Conservation (phyloP, 2,797 vertebrate species). For the Sebastes dallii region DNA sequence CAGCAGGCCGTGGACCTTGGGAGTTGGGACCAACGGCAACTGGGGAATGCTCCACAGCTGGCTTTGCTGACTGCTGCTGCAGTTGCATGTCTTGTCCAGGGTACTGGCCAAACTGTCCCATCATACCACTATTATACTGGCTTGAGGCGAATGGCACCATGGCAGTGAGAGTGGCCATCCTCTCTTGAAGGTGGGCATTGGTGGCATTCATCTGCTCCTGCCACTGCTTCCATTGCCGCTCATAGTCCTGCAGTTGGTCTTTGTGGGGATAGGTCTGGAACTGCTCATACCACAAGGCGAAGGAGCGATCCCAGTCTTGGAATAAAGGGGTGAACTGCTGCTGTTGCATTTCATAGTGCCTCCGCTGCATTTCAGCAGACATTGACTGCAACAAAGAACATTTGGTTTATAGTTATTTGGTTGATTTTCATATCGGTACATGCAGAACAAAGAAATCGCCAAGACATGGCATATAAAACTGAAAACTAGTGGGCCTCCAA, state of each 20-base stretch:
- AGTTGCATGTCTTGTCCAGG: slow-evolving; percentile 75
- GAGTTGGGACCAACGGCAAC: slow-evolving; percentile 50
- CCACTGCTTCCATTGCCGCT: slow-evolving; percentile 97
- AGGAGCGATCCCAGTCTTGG: slow-evolving; percentile 92
- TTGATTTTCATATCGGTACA: background rate
- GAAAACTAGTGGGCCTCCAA: background rate
- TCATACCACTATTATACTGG: slow-evolving; percentile 75
- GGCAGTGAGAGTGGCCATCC: slow-evolving; percentile 86
- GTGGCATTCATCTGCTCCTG: slow-evolving; percentile 97
- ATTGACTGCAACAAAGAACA: slow-evolving; percentile 82
- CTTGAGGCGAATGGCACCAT: slow-evolving; percentile 84
- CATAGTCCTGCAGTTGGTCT: slow-evolving; percentile 95
- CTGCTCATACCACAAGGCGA: slow-evolving; percentile 93
- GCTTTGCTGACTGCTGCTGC: slow-evolving; percentile 66
- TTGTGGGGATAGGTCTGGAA: slow-evolving; percentile 95
- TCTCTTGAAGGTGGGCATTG: slow-evolving; percentile 90
- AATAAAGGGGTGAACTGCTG: slow-evolving; percentile 91
- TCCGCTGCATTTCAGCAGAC: slow-evolving; percentile 91
- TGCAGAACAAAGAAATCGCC: background rate
- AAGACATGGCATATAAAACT: background rate
- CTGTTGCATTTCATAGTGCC: slow-evolving; percentile 92
- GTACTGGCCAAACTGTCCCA: slow-evolving; percentile 84
- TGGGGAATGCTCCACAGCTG: slow-evolving; percentile 49
- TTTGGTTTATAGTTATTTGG: background rate
- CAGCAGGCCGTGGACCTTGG: slow-evolving; percentile 52